Percentiles rank a stretch among this genome's conserved stretches.
These are phyloP conservation scores for Stictocephala bisonia DNA, from an alignment of 2,888 invertebrate genomes.

Conservation along the genomic window DNA sequence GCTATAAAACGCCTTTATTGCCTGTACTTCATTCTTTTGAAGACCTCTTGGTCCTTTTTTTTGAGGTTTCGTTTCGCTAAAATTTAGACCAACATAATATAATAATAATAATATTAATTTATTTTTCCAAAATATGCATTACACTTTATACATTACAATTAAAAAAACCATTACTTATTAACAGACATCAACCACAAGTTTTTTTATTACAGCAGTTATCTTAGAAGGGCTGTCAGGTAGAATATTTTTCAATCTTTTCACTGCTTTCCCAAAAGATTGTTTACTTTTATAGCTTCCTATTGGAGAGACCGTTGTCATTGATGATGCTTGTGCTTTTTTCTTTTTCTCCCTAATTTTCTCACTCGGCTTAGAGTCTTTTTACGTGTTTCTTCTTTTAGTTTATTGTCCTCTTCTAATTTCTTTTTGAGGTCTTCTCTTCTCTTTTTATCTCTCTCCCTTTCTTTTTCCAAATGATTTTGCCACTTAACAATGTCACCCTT, in stretches of 20 bases:
- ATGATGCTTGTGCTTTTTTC: constrained; percentile 4
- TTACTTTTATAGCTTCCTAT: constrained; percentile 33
- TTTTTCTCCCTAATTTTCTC: constrained; percentile 21
- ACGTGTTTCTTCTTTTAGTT: neutral
- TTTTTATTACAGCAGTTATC: constrained; percentile 20
- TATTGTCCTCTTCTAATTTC: constrained; percentile 17
- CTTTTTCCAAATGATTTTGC: neutral
- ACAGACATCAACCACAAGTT: constrained; percentile 20
- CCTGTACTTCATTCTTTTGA: no score
- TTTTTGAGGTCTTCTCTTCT: no score
- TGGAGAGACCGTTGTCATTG: constrained; percentile 7
- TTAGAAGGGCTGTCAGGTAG: constrained; percentile 25
- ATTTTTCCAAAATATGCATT: no score
- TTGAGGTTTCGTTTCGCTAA: neutral
- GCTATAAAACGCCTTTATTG: neutral
- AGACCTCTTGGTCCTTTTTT: no score
- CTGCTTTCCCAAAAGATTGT: constrained; percentile 24
- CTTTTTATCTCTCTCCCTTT: constrained; percentile 19
- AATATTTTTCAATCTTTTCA: constrained; percentile 27
- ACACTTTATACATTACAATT: no score
- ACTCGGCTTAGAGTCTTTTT: constrained; percentile 6
- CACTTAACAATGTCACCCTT: constrained; percentile 14
- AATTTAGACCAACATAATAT: constrained; percentile 23
- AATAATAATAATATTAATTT: no score
- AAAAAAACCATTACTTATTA: no score